Evolutionary conservation across 2,797 vertebrate species (phyloP).

Genomic region (Brotogeris chrysoptera): DNA sequence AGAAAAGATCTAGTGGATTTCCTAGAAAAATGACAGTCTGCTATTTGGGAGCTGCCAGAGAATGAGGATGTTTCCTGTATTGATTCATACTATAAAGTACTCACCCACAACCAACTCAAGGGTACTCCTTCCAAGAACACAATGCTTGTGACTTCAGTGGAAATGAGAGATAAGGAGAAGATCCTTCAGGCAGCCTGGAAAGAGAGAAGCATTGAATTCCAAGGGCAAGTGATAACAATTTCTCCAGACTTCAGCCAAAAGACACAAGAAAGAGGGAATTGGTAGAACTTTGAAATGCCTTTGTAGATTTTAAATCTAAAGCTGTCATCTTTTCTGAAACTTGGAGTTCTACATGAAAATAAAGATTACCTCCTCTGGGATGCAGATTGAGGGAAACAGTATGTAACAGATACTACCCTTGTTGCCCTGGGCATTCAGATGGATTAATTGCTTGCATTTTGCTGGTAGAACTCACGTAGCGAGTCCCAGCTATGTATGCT

Average conservation of each 20-base stretch:
- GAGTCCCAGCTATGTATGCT: fast-evolving
- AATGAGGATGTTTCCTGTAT: constrained; percentile 29
- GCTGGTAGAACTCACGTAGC: not conserved
- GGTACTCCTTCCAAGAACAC: constrained; percentile 62
- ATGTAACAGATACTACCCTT: not conserved
- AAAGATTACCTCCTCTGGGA: constrained; percentile 5
- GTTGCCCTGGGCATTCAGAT: not conserved
- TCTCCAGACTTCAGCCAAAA: constrained; percentile 68
- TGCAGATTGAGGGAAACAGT: not conserved
- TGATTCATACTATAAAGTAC: constrained; percentile 60
- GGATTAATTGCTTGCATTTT: not conserved
- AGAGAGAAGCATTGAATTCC: constrained; percentile 64
- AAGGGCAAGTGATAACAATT: constrained; percentile 71
- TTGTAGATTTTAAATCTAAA: constrained; percentile 56
- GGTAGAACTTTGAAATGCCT: constrained; percentile 60
- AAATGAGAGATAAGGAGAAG: constrained; percentile 71
- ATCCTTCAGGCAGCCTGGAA: constrained; percentile 68
- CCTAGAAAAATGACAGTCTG: constrained; percentile 13
- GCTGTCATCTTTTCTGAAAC: constrained; percentile 32
- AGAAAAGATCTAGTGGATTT: constrained; percentile 50
- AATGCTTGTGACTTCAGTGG: constrained; percentile 68
- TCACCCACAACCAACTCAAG: constrained; percentile 60
- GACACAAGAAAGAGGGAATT: constrained; percentile 37
- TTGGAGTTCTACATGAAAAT: constrained; percentile 25
- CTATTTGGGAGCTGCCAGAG: constrained; percentile 32